Conservation (phyloP, 1,140 invertebrate species). For the Drosophila kikkawai region DNA sequence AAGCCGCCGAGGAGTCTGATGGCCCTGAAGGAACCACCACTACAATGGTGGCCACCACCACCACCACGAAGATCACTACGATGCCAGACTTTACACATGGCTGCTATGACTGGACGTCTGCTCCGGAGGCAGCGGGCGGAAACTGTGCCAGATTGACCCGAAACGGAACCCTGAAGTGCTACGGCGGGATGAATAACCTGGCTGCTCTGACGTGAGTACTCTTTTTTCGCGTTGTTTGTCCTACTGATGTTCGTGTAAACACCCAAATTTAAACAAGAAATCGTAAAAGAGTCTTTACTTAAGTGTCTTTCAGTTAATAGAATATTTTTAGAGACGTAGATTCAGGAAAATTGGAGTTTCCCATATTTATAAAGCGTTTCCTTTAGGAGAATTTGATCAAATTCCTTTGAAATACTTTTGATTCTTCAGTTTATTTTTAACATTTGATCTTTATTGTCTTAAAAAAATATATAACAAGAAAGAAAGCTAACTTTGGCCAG, state of each 20-base stretch:
- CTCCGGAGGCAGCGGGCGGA: conserved; percentile 64
- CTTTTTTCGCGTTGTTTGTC: background rate
- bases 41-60: conserved; percentile 7
- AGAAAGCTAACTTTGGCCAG: too few relatives aligned
- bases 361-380: too few relatives aligned
- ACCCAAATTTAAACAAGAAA: background rate
- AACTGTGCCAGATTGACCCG: conserved; percentile 64
- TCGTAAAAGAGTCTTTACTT: background rate
- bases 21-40: background rate
- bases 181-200: conserved; percentile 80
- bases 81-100: conserved; percentile 6
- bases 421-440: too few relatives aligned
- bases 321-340: background rate
- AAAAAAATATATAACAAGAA: too few relatives aligned
- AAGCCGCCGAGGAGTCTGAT: conserved; percentile 8
- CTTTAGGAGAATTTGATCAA: too few relatives aligned
- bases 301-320: background rate
- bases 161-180: conserved; percentile 67
- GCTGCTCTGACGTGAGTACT: conserved; percentile 51
- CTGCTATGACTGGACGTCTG: conserved; percentile 70
- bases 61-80: background rate
- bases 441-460: too few relatives aligned
- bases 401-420: too few relatives aligned
- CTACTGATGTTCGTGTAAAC: background rate
- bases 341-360: too few relatives aligned